Conservation (phyloP, 2,113 vertebrate genomes). For the Lethenteron camtschaticum region DNA sequence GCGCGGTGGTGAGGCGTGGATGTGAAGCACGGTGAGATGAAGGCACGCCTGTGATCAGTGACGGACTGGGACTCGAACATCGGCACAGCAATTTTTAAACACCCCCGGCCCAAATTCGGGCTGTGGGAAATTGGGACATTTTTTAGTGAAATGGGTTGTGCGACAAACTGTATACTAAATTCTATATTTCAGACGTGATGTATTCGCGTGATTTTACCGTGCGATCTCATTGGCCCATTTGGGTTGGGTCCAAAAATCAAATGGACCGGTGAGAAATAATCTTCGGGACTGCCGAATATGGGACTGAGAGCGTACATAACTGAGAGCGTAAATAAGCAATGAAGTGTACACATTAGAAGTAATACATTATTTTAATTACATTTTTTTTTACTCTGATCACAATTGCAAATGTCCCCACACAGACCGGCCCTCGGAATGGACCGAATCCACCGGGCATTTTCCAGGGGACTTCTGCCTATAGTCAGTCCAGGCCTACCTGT, state of each 20-base stretch:
- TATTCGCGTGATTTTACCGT: neutral
- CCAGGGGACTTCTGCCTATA: neutral
- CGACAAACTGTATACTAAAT: neutral
- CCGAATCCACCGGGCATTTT: neutral
- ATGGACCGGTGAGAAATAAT: neutral
- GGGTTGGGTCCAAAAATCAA: neutral
- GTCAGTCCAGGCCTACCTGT: neutral
- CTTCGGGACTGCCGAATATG: conserved; percentile 1
- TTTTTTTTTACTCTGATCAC: neutral
- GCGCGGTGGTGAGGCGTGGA: too few species aligned
- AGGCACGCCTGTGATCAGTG: neutral
- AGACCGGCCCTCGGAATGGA: neutral
- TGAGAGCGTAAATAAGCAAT: neutral
- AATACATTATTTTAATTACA: neutral
- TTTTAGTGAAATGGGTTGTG: neutral
- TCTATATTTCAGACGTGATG: neutral
- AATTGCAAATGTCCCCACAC: neutral
- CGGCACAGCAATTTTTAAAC: neutral
- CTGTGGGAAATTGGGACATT: neutral
- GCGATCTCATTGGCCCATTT: conserved; percentile 2
- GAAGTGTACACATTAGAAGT: neutral
- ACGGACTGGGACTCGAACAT: neutral
- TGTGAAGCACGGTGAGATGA: too few species aligned
- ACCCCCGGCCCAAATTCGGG: conserved; percentile 1
- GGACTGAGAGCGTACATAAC: neutral